A percentile compares a stretch with the other conserved stretches of the same genome.
Conservation (phyloP, 2,888 invertebrate species). For the Ptilodon capucinus region DNA sequence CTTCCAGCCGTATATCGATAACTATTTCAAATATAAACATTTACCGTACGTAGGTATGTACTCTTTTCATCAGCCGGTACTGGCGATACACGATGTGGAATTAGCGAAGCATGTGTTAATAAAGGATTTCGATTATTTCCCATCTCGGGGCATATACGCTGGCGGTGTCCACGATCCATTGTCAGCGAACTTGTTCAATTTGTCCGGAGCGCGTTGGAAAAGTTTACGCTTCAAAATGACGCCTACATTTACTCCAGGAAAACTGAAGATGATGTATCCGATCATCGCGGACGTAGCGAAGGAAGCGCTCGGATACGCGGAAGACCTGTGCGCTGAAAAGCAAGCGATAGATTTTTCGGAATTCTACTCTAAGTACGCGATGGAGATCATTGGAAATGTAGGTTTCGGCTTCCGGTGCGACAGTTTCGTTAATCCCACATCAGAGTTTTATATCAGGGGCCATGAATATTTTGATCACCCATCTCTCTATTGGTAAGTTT, state of each 20-base stretch:
- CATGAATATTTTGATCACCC: slow-evolving; percentile 70
- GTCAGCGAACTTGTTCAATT: slow-evolving; percentile 83
- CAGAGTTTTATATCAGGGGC: slow-evolving; percentile 77
- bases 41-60: slow-evolving; percentile 83
- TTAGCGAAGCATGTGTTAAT: slow-evolving; percentile 83
- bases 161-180: slow-evolving; percentile 84
- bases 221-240: slow-evolving; percentile 84
- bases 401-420: slow-evolving; percentile 85
- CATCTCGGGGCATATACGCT: slow-evolving; percentile 84
- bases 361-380: slow-evolving; percentile 82
- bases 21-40: slow-evolving; percentile 79
- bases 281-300: slow-evolving; percentile 82
- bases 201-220: slow-evolving; percentile 84
- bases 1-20: slow-evolving; percentile 83
- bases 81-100: slow-evolving; percentile 84
- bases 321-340: slow-evolving; percentile 44
- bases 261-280: slow-evolving; percentile 85
- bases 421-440: slow-evolving; percentile 77
- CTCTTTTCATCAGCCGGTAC: slow-evolving; percentile 83
- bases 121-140: slow-evolving; percentile 85
- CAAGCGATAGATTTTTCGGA: slow-evolving; percentile 78
- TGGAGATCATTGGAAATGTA: slow-evolving; percentile 84
- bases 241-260: slow-evolving; percentile 86
- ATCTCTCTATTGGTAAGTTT: slow-evolving; percentile 64
- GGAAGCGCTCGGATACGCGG: slow-evolving; percentile 71